A percentile compares a stretch with the other conserved stretches of the same genome.
These are phyloP conservation scores for Philonicus albiceps DNA, from an alignment of 2,888 invertebrate species.

Conservation along the genomic window DNA sequence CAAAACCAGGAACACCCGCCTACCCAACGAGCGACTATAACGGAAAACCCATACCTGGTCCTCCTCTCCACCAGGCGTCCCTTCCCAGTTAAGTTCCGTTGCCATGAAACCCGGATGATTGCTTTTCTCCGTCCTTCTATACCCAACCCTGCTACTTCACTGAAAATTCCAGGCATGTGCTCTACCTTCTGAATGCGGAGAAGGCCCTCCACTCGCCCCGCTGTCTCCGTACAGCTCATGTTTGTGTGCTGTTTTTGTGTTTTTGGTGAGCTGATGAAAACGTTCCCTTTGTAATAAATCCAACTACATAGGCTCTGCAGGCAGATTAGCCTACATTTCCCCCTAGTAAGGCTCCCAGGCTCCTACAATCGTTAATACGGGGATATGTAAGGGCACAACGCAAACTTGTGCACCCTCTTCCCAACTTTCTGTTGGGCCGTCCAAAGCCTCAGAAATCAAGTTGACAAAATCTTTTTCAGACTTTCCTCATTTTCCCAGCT, in stretches of 20 bases:
- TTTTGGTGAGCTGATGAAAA: slow-evolving; percentile 25
- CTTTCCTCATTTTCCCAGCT: background rate
- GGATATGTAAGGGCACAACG: background rate
- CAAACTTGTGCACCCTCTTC: background rate
- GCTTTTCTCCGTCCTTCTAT: background rate
- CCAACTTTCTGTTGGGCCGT: background rate
- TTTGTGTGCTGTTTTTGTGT: background rate
- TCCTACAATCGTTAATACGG: background rate
- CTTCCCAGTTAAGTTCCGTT: background rate
- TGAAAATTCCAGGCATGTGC: slow-evolving; percentile 4
- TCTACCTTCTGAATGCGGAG: background rate
- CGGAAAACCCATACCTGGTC: background rate
- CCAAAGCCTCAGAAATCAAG: background rate
- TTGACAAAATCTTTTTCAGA: slow-evolving; percentile 1
- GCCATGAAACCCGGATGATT: background rate
- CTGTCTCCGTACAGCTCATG: too few relatives aligned
- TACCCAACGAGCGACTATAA: background rate
- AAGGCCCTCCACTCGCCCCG: background rate
- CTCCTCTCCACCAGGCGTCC: background rate
- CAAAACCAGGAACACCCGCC: background rate
- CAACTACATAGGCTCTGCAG: background rate
- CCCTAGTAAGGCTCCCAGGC: background rate
- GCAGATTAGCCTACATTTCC: background rate
- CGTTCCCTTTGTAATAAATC: slow-evolving; percentile 17
- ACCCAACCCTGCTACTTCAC: background rate